Percentiles rank a stretch among this genome's conserved stretches.
These are phyloP conservation scores for Rhabdornis inornatus DNA, from an alignment of 2,113 vertebrate species.

Conservation along the genomic window DNA sequence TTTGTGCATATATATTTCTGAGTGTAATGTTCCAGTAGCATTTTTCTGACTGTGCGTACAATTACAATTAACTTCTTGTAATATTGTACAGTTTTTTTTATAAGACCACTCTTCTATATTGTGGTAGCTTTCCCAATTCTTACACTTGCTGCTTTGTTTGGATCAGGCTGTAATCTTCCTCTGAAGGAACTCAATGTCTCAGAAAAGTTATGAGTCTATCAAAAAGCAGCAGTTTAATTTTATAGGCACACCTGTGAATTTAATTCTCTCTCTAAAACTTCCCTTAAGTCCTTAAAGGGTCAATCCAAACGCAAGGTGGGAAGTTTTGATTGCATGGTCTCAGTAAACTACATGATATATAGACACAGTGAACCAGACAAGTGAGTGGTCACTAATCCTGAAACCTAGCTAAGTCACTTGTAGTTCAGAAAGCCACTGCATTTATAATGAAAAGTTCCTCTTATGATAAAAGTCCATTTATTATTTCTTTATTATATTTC, in stretches of 20 bases:
- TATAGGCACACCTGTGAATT: neutral
- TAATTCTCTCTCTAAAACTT: neutral
- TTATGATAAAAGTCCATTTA: neutral
- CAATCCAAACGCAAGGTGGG: neutral
- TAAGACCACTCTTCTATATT: neutral
- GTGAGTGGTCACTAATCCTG: neutral
- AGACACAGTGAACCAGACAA: neutral
- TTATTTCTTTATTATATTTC: neutral
- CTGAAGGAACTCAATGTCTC: neutral
- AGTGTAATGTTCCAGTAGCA: neutral
- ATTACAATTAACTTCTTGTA: neutral
- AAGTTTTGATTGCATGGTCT: neutral
- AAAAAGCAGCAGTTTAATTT: neutral
- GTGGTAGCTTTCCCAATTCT: neutral
- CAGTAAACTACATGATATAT: neutral
- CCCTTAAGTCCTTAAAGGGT: conserved; percentile 2
- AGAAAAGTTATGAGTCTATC: neutral
- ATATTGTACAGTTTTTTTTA: neutral
- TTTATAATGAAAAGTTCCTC: neutral
- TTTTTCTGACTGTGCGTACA: neutral
- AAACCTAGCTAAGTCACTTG: neutral
- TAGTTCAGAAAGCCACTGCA: neutral
- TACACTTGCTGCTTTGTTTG: neutral
- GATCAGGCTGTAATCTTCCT: neutral
- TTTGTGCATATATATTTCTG: neutral